Evolutionary conservation across 2,797 vertebrate species (phyloP).

Genomic region (Picus viridis): DNA sequence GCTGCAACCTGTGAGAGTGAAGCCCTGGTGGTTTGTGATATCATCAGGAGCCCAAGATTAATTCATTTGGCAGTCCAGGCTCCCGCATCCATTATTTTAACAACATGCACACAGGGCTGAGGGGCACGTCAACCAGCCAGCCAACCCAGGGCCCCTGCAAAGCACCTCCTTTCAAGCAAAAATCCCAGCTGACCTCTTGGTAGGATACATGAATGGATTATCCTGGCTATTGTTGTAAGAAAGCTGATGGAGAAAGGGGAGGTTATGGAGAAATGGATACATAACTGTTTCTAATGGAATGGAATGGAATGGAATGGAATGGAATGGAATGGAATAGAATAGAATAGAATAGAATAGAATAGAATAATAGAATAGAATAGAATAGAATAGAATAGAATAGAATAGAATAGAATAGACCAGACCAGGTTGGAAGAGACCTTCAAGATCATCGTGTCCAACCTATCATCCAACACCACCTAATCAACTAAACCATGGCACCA

Average conservation of each 20-base stretch:
- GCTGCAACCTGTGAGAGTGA: conserved; percentile 79
- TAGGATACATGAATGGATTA: background rate
- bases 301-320: too few relatives aligned
- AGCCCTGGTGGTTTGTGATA: conserved; percentile 76
- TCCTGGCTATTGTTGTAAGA: background rate
- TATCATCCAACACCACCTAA: too few relatives aligned
- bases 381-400: too few relatives aligned
- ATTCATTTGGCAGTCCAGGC: conserved; percentile 74
- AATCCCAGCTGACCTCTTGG: background rate
- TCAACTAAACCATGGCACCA: too few relatives aligned
- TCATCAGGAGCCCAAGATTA: conserved; percentile 77
- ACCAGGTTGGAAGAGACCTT: too few relatives aligned
- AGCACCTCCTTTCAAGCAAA: background rate
- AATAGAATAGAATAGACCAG: too few relatives aligned
- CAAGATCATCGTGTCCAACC: too few relatives aligned
- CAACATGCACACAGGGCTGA: conserved; percentile 59
- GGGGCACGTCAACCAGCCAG: conserved; percentile 41
- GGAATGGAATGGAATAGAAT: too few relatives aligned
- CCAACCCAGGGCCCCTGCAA: background rate
- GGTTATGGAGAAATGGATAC: background rate
- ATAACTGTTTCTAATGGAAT: background rate
- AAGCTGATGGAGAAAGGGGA: background rate
- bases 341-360: too few relatives aligned
- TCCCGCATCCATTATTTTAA: conserved; percentile 81
- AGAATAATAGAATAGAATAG: too few relatives aligned